Evolutionary conservation across 2,113 vertebrate genomes (phyloP).

Genomic region (Prunella fulvescens): DNA sequence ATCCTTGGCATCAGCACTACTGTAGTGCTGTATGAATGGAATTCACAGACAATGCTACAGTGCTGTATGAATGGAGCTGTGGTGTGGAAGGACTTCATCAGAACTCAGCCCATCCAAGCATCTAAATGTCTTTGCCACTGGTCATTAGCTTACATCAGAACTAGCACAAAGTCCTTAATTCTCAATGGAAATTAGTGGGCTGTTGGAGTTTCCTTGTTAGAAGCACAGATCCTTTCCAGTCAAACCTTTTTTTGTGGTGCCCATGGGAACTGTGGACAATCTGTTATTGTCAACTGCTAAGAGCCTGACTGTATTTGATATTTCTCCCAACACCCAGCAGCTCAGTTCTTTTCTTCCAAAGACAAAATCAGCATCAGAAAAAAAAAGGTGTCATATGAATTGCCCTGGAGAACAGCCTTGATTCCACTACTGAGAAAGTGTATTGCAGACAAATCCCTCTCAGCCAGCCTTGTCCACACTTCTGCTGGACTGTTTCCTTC

Average conservation of each 20-base stretch:
- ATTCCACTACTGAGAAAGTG: neutral
- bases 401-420: neutral
- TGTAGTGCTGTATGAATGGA: conserved; percentile 6
- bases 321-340: neutral
- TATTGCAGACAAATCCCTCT: neutral
- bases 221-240: neutral
- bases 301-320: neutral
- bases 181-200: neutral
- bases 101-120: neutral
- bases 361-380: neutral
- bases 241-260: neutral
- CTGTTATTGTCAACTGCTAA: neutral
- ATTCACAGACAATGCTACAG: neutral
- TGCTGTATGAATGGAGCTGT: conserved; percentile 6
- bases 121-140: neutral
- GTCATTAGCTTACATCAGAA: neutral
- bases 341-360: neutral
- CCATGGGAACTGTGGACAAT: neutral
- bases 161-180: neutral
- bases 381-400: neutral
- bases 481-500: neutral
- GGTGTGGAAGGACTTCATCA: neutral
- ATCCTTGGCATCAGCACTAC: neutral
- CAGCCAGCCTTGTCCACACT: neutral
- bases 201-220: neutral